Evolutionary conservation across 2,888 invertebrate species (phyloP).

Genomic region (Plebejus melissa): DNA sequence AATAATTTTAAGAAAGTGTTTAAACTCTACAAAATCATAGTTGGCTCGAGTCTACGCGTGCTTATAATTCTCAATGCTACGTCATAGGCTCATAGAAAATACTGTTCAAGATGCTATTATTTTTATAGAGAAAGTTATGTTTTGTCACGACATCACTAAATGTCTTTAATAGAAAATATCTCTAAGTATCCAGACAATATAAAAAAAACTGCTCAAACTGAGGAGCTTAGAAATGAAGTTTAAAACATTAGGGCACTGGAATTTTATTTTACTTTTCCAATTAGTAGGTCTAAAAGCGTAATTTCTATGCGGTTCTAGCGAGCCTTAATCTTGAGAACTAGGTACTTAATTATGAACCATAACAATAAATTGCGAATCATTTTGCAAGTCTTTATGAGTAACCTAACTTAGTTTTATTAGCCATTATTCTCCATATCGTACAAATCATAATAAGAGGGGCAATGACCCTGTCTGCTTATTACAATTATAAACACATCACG

Average conservation of each 20-base stretch:
- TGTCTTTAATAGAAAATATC: background rate
- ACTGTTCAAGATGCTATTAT: background rate
- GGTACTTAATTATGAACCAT: background rate
- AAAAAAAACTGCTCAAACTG: too few species aligned
- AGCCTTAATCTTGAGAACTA: too few species aligned
- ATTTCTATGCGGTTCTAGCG: too few species aligned
- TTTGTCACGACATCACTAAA: background rate
- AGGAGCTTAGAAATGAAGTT: too few species aligned
- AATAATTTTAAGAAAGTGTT: too few species aligned
- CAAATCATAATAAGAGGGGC: background rate
- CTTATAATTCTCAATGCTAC: background rate
- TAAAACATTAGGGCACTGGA: too few species aligned
- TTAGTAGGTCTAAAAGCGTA: too few species aligned
- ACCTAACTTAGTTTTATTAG: background rate
- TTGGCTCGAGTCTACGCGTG: background rate
- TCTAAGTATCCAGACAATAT: background rate
- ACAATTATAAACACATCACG: background rate
- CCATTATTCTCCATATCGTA: conserved; percentile 9
- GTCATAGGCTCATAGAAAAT: conserved; percentile 10
- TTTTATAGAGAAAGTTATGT: conserved; percentile 19
- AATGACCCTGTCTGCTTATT: background rate
- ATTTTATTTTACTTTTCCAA: too few species aligned
- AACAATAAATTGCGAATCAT: background rate
- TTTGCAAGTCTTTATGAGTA: background rate
- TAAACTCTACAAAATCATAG: background rate